A percentile compares a stretch with the other conserved stretches of the same genome.
These are phyloP conservation scores for Agrotis clavis DNA, from an alignment of 2,888 invertebrate species.

Conservation along the genomic window DNA sequence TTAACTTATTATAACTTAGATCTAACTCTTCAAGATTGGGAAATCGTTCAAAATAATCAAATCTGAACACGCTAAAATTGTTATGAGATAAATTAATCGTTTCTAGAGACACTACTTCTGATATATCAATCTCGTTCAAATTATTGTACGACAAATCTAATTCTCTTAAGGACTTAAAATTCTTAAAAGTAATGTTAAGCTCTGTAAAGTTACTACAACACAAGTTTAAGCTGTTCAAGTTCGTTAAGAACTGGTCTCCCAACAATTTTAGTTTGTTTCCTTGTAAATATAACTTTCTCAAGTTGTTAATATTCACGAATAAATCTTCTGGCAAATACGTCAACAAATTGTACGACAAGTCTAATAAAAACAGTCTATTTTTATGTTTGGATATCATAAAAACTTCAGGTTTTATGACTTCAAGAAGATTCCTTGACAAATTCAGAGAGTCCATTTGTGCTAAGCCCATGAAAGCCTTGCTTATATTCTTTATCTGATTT, in stretches of 20 bases:
- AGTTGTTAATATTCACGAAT: conserved; percentile 40
- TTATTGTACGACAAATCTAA: conserved; percentile 55
- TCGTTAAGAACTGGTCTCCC: neutral
- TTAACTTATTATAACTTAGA: conserved; percentile 46
- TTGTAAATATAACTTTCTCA: conserved; percentile 54
- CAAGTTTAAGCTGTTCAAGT: conserved; percentile 51
- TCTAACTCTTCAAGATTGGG: conserved; percentile 19
- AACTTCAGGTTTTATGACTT: conserved; percentile 35
- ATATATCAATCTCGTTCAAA: conserved; percentile 10
- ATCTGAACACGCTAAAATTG: conserved; percentile 16
- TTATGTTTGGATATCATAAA: conserved; percentile 41
- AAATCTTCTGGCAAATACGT: conserved; percentile 35
- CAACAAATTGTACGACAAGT: conserved; percentile 57
- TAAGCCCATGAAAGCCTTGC: conserved; percentile 53
- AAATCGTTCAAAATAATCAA: conserved; percentile 20
- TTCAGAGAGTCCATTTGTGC: conserved; percentile 49
- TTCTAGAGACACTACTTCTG: conserved; percentile 24
- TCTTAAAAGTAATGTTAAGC: conserved; percentile 24
- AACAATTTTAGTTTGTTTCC: conserved; percentile 48
- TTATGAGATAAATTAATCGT: conserved; percentile 50
- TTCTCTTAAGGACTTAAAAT: conserved; percentile 37
- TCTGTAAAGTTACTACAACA: conserved; percentile 40
- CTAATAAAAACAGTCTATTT: conserved; percentile 49
- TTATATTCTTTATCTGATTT: conserved; percentile 42
- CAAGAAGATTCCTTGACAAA: conserved; percentile 54